Evolutionary conservation across 2,888 invertebrate species (phyloP).

Genomic region (Spialia ferax): DNA sequence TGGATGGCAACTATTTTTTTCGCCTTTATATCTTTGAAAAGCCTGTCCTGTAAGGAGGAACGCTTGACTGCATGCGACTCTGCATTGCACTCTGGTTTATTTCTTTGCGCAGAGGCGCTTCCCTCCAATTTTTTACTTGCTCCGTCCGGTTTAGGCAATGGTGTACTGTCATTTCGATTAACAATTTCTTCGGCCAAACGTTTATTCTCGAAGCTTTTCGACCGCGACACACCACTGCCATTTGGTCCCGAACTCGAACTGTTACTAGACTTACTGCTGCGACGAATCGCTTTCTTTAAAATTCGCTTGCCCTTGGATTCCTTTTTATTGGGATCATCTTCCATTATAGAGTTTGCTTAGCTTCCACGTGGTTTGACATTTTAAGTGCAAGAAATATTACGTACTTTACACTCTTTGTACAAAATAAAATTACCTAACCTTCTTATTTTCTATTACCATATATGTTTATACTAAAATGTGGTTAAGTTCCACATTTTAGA

Average conservation of each 20-base stretch:
- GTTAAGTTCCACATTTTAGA: conserved; percentile 28
- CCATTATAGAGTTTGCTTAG: conserved; percentile 71
- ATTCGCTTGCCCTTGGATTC: conserved; percentile 81
- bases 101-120: conserved; percentile 47
- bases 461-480: conserved; percentile 8
- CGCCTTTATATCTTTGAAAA: conserved; percentile 47
- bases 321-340: conserved; percentile 82
- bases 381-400: conserved; percentile 63
- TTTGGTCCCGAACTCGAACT: conserved; percentile 64
- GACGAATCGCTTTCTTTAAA: conserved; percentile 75
- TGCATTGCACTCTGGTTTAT: conserved; percentile 53
- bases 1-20: conserved; percentile 65
- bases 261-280: conserved; percentile 72
- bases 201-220: conserved; percentile 73
- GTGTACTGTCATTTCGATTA: conserved; percentile 61
- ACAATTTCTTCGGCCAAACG: conserved; percentile 56
- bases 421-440: conserved; percentile 6
- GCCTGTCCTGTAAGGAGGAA: conserved; percentile 31
- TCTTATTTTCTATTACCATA: conserved; percentile 19
- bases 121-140: conserved; percentile 56
- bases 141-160: conserved; percentile 67
- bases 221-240: conserved; percentile 61
- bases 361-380: conserved; percentile 64
- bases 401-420: conserved; percentile 10
- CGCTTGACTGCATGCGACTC: conserved; percentile 41